Base-by-base conservation (phyloP, 2,797 vertebrate species). In the Diceros bicornis region DNA sequence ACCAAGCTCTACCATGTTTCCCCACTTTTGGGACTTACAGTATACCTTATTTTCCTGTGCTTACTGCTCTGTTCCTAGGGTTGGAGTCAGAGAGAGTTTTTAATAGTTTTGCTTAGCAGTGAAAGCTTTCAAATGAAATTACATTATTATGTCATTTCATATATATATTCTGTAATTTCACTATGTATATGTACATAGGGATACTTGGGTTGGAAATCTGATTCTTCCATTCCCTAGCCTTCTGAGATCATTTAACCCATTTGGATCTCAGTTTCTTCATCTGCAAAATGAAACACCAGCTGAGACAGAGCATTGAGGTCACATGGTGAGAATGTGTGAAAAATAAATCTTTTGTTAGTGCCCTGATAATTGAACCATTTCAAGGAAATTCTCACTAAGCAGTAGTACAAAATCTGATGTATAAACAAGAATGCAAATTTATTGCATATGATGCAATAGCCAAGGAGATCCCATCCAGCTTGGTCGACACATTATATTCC, bases 51-150 rank as follows among this genome's bases (percentile, higher is more conserved):
- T 77, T 90, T 66, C n/a, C 37, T 71, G 21, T 52, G n/a, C 1
- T 44, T 86, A 20, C 96, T 14, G 62, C 7, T 17, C 44, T 66
- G 2, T 77, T 27, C 21, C 23, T 78, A 29, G n/a, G 27, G 16
- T n/a, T 89, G 29, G 64, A 72, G 55, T 78, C 74, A 95, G 52
- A 88, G 37, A 88, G 11, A 79, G 34, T 34, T 55, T 92, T 88
- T 13, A n/a, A 25, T 84, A 78, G 59, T 17, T 72, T 72, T 94
- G 27, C 55, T 84, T 72, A 52, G 27, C 44, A 96, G 44, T 75
- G 11, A 62, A 92, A 55, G 5, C 55, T 87, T 90, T 82, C 29
- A 59, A 87, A 83, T 88, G 2, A 95, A 93, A 87, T 90, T 81
- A 72, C 74, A 75, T 4, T 41, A 41, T 41, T 41, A 41, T 41